Evolutionary conservation across 1,140 invertebrate genomes (phyloP), one percentile per base, ranked within the genome.

Genomic region (Mamestra configurata): DNA sequence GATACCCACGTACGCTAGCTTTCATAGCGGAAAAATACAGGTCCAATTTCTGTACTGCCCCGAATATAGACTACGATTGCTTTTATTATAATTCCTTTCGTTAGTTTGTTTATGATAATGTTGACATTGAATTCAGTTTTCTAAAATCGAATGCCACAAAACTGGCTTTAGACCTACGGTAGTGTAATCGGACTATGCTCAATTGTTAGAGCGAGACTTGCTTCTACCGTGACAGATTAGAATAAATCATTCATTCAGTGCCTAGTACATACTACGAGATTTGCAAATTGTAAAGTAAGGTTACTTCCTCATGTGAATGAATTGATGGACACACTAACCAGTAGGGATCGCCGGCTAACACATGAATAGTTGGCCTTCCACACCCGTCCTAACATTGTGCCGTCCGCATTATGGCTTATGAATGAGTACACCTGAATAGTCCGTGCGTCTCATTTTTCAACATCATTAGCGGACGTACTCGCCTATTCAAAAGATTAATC

Each of bases 301-400:
- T 64, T 66, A 66, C 57, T 76, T 76, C 73, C 55, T 76, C 71
- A 64, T 76, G 35, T 76, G 73, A 76, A 76, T 76, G 73, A 76
- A 59, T 61, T 76, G 57, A 57, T 64, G 55, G 31, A 71, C 49
- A 80, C 80, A 80, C 79, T 11, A 43, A 75, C 51, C 57, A 64
- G 37, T 40, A 84, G 55, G 35, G 57, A 64, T 86, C 87, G 84
- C 80, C 79, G 73, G 81, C 81, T 46, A 61, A 75, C 27, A 83
- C 75, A 79, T 90, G 88, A 91, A 92, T 91, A 88, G 88, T 72
- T 88, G 91, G 88, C 92, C 90, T 93, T 92, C 89, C 87, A 77
- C 83, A 83, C 92, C 93, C 89, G 91, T 90, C 84, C 88, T 84
- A 81, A 82, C 86, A 92, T 92, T 92, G 87, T 91, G 81, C 82